Evolutionary conservation across 2,113 vertebrate species (phyloP), one percentile per base, ranked within the genome.

Genomic region (Nycticorax nycticorax): DNA sequence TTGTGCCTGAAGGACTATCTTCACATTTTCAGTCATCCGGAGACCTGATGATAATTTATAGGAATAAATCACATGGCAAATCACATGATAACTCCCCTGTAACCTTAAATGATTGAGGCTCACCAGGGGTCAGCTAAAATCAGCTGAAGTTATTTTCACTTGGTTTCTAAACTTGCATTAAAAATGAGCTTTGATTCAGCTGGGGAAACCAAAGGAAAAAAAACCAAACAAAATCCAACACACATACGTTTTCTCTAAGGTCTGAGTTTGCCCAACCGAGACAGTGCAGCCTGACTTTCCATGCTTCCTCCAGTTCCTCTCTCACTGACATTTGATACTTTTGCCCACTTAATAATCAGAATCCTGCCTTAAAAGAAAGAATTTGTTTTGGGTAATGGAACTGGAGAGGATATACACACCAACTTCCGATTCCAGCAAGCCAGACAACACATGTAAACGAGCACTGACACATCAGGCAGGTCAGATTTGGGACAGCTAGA

Each of bases 1-100:
- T 92, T 86, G 90, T 85, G 73, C 80, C 80, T 94, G 56, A 67
- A 95, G 88, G 84, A 88, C 72, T 77, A 19, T 39, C 64, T 84
- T 88, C 69, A 66, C 24, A 48, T 94, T 89, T 96, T 45, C 76
- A 84, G 73, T 84, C 43, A 48, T 72, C 73, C 1, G 1, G 79
- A 96, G 73, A 86, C 35, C 33, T 71, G 47, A 52, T 6, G 3
- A 56, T 75, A 81, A 89, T 78, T 92, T 76, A 64, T 60, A 95
- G 67, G 56, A 75, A 82, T 75, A 91, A 89, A 93, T 85, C 91
- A 86, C 79, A 86, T 81, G 72, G 47, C 27, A 89, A 84, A 92
- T 83, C 72, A 92, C 3, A 4, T 73, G 91, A 37, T 75, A 68
- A 48, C 33, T 89, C 60, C 39, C 43, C 12, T 30, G 30, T 71